These are phyloP conservation scores for Hiodon alosoides DNA, from an alignment of 2,113 vertebrate genomes.

Conservation along the genomic window DNA sequence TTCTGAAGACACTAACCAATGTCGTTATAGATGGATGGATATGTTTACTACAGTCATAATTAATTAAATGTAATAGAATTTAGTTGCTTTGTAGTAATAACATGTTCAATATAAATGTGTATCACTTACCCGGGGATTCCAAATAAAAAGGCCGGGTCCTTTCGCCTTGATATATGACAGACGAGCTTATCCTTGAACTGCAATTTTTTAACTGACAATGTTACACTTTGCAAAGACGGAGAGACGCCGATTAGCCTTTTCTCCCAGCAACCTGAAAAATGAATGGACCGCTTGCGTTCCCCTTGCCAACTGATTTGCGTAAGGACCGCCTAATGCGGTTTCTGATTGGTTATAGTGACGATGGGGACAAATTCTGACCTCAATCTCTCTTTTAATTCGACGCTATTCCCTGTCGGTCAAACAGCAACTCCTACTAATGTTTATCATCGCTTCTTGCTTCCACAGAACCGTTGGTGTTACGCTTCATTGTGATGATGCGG, in stretches of 20 bases:
- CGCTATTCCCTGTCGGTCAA: conserved; percentile 35
- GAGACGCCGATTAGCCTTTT: conserved; percentile 23
- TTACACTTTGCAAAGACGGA: background rate
- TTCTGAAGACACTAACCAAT: background rate
- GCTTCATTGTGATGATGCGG: too few species aligned
- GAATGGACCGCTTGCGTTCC: conserved; percentile 64
- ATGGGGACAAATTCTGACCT: background rate
- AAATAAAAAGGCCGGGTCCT: background rate
- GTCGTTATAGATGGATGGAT: background rate
- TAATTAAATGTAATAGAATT: too few species aligned
- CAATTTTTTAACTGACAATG: background rate
- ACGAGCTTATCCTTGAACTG: conserved; percentile 10
- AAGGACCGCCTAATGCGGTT: conserved; percentile 30
- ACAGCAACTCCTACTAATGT: conserved; percentile 11
- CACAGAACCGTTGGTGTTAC: background rate
- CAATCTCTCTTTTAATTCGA: conserved; percentile 34
- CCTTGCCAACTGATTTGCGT: conserved; percentile 61
- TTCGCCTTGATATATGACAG: background rate
- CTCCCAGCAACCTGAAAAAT: conserved; percentile 44
- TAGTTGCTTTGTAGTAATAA: background rate
- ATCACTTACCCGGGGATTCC: conserved; percentile 11
- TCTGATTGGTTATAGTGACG: conserved; percentile 32
- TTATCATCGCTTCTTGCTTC: background rate
- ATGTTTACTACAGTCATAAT: background rate
- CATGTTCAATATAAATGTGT: background rate